phyloP scores from a whole-genome alignment of 2,888 invertebrate genomes.

The Amblyjoppa proteus region DNA sequence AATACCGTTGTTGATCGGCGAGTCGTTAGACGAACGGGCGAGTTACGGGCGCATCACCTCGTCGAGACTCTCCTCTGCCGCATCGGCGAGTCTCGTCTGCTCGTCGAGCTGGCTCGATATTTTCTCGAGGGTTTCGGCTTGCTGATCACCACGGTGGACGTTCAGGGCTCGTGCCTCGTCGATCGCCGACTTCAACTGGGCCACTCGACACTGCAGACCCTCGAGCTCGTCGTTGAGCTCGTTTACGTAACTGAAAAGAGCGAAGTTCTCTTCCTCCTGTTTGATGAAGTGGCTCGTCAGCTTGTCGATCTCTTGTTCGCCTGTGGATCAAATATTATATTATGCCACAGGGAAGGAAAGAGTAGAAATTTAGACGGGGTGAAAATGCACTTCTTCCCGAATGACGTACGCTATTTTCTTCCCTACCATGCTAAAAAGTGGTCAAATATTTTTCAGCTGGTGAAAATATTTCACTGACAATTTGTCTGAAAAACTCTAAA shows the following conservation, averaged over 20 bases:
- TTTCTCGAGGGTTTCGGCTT: conserved; percentile 87
- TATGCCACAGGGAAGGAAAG: no score
- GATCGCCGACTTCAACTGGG: conserved; percentile 88
- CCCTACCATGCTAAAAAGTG: no score
- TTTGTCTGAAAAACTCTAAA: no score
- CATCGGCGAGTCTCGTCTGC: conserved; percentile 83
- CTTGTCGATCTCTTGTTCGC: conserved; percentile 89
- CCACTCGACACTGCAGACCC: conserved; percentile 89
- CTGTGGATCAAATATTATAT: conserved; percentile 78
- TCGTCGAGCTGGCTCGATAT: conserved; percentile 86
- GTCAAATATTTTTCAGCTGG: no score
- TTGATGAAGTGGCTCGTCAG: conserved; percentile 92
- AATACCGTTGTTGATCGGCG: conserved; percentile 9
- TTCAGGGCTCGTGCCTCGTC: conserved; percentile 88
- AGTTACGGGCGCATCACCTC: conserved; percentile 72
- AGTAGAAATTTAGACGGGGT: no score
- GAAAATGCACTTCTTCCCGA: no score
- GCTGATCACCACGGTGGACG: conserved; percentile 87
- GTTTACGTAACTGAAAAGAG: conserved; percentile 95
- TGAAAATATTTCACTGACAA: no score
- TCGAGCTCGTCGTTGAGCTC: conserved; percentile 95
- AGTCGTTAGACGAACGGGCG: neutral
- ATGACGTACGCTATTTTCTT: no score
- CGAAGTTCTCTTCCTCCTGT: conserved; percentile 96
- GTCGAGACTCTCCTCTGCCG: conserved; percentile 83